These are phyloP conservation scores for Melanogrammus aeglefinus DNA, from an alignment of 2,797 vertebrate genomes.

Conservation along the genomic window DNA sequence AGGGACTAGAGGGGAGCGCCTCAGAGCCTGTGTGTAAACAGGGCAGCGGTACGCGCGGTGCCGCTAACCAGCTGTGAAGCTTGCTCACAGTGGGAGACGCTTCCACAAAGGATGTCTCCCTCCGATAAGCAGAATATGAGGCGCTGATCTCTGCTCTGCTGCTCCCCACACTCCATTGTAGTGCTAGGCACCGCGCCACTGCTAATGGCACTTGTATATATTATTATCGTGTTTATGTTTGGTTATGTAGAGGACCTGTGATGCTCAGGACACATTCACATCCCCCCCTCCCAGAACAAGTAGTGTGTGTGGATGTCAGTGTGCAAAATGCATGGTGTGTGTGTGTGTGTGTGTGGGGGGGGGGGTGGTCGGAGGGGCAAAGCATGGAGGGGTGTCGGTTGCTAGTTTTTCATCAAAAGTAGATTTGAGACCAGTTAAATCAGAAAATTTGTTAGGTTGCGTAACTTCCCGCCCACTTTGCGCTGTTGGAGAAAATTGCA, in stretches of 20 bases:
- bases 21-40: conserved; percentile 72
- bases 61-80: conserved; percentile 79
- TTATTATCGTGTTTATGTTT: conserved; percentile 67
- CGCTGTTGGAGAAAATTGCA: conserved; percentile 60
- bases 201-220: conserved; percentile 60
- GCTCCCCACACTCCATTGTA: conserved; percentile 71
- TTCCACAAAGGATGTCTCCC: conserved; percentile 78
- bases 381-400: not conserved
- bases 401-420: conserved; percentile 41
- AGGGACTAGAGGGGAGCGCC: conserved; percentile 34
- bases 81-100: conserved; percentile 74
- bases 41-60: conserved; percentile 69
- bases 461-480: conserved; percentile 62
- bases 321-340: conserved; percentile 14
- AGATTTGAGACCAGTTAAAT: conserved; percentile 43
- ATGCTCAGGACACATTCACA: not conserved
- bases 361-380: not conserved
- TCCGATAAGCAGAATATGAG: conserved; percentile 73
- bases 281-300: not conserved
- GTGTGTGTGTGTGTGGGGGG: conserved; percentile 21
- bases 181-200: conserved; percentile 67
- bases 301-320: not conserved
- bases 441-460: conserved; percentile 48
- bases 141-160: conserved; percentile 72
- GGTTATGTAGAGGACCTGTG: conserved; percentile 10